phyloP scores from a whole-genome alignment of 2,888 invertebrate genomes.

The Acleris literana region DNA sequence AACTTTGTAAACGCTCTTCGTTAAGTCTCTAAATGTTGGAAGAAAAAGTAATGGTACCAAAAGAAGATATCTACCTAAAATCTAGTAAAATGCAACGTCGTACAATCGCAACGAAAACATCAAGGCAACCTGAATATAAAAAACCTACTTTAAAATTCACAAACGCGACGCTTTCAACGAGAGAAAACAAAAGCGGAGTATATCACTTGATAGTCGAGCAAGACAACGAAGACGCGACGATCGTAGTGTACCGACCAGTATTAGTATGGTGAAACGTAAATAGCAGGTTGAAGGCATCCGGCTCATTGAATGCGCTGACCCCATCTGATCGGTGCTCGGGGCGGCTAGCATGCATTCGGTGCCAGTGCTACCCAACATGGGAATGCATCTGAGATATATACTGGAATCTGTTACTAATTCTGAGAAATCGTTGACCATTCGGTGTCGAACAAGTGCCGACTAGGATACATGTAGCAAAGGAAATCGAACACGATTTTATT shows the following conservation, averaged over 20 bases:
- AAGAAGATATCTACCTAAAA: constrained; percentile 1
- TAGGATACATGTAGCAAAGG: constrained; percentile 7
- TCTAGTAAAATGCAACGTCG: neutral
- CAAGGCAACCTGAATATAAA: neutral
- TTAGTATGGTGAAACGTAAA: constrained; percentile 79
- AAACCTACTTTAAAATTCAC: constrained; percentile 2
- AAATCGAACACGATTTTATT: constrained; percentile 1
- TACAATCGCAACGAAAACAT: too few species aligned
- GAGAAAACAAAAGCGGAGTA: neutral
- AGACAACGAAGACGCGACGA: constrained; percentile 48
- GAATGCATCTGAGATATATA: constrained; percentile 42
- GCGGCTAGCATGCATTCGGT: constrained; percentile 62
- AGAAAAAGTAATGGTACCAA: too few species aligned
- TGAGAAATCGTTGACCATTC: constrained; percentile 10
- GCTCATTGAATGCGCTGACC: constrained; percentile 83
- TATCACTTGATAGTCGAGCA: constrained; percentile 11
- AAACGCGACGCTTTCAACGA: neutral
- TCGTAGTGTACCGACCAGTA: constrained; percentile 79
- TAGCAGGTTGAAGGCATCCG: constrained; percentile 81
- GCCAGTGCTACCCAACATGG: constrained; percentile 51
- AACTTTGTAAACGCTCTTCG: neutral
- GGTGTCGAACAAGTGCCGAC: neutral
- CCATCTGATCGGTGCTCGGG: constrained; percentile 77
- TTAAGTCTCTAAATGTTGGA: too few species aligned
- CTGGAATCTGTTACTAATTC: constrained; percentile 31